Evolutionary conservation across 2,797 vertebrate genomes (phyloP).

Genomic region (Molossus alvarezi): DNA sequence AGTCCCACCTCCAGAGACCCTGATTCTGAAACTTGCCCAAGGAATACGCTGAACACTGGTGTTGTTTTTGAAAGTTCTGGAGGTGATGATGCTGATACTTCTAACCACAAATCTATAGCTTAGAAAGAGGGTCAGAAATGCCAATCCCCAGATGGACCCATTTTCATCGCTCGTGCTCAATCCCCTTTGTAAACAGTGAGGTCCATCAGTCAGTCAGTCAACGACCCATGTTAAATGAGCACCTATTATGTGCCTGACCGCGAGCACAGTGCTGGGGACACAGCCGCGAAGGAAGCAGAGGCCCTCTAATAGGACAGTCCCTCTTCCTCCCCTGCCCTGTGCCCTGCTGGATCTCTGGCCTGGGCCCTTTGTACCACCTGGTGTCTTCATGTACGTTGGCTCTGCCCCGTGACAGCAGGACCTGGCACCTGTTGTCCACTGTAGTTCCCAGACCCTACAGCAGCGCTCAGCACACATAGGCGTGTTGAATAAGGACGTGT

Average conservation of each 20-base stretch:
- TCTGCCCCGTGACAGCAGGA: not conserved
- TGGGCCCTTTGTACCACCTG: not conserved
- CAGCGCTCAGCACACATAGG: not conserved
- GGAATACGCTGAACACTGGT: not conserved
- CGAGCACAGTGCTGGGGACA: not conserved
- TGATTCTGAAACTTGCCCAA: not conserved
- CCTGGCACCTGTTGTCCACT: not conserved
- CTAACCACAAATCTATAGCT: not conserved
- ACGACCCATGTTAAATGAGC: not conserved
- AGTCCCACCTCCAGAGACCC: not conserved
- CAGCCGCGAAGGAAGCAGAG: not conserved
- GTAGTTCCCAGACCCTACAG: not conserved
- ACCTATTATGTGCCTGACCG: not conserved
- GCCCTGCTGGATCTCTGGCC: not conserved
- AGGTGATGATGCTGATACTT: not conserved
- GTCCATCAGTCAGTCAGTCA: not conserved
- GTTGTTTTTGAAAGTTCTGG: not conserved
- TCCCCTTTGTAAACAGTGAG: not conserved
- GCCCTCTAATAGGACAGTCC: fast-evolving
- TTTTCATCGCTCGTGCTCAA: not conserved
- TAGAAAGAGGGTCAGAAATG: not conserved
- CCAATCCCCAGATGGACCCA: fast-evolving
- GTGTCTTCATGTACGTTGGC: not conserved
- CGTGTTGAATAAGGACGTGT: not conserved
- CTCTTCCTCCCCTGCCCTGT: too few species aligned